phyloP scores from a whole-genome alignment of 2,888 invertebrate genomes.

The Drosophila mimica region DNA sequence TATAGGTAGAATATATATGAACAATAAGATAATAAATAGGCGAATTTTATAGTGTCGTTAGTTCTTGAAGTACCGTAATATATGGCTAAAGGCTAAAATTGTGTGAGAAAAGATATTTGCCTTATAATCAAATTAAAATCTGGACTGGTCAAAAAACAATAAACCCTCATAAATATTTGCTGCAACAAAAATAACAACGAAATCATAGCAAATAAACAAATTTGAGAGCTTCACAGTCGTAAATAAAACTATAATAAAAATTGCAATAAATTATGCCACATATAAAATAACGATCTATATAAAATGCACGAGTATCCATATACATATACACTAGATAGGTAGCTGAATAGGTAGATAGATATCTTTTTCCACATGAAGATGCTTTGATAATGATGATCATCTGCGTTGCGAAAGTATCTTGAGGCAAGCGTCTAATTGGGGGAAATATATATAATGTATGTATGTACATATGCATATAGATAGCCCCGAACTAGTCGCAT shows the following conservation, averaged over 20 bases:
- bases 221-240: slow-evolving; percentile 66
- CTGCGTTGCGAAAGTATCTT: slow-evolving; percentile 4
- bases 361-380: slow-evolving; percentile 17
- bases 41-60: slow-evolving; percentile 25
- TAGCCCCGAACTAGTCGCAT: slow-evolving; percentile 59
- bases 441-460: too few relatives aligned
- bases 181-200: slow-evolving; percentile 42
- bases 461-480: background rate
- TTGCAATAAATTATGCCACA: slow-evolving; percentile 68
- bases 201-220: slow-evolving; percentile 56
- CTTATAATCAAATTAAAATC: slow-evolving; percentile 50
- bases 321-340: slow-evolving; percentile 16
- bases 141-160: slow-evolving; percentile 45
- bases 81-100: slow-evolving; percentile 28
- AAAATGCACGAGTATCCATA: slow-evolving; percentile 11
- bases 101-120: slow-evolving; percentile 47
- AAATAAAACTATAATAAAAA: slow-evolving; percentile 77
- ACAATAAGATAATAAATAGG: background rate
- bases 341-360: slow-evolving; percentile 29
- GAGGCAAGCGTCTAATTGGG: slow-evolving; percentile 30
- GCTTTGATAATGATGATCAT: slow-evolving; percentile 13
- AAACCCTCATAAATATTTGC: slow-evolving; percentile 59
- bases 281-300: slow-evolving; percentile 57
- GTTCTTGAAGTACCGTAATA: slow-evolving; percentile 40
- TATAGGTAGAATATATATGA: background rate